Base-by-base conservation (phyloP, 2,888 invertebrate genomes). In the Xestia ashworthii region DNA sequence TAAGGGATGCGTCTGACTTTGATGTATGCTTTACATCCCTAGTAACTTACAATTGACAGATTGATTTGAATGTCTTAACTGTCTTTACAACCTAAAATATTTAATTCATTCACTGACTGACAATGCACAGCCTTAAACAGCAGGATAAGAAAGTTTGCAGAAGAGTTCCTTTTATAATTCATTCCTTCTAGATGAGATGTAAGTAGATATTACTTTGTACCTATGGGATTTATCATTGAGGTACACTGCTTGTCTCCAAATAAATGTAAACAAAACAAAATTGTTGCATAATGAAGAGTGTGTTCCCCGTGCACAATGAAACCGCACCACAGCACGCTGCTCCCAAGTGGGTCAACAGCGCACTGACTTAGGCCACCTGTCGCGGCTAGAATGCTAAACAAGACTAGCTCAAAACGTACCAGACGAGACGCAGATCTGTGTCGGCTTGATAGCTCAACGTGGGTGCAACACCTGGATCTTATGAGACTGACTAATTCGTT, bases 351-450 rank as follows among this genome's bases (percentile, higher is more conserved):
- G 89, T 88, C 89, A 88, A 85, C 89, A 85, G 82, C 73, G 83
- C 80, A 84, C 83, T 89, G 88, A 90, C 86, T 90, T 87, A 85
- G 86, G 78, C 89, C 90, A 91, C 89, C 91, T 91, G 91, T 89
- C 90, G 89, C 82, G 77, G 72, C 19, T 87, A 84, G 89, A 86
- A 90, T 89, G 83, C 86, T 89, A 88, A 90, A 89, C 90, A 90
- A 87, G 84, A 79, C 83, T 78, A 55, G 70, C 79, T 80, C 78
- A 68, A 62, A 83, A 76, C 69, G 69, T 72, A 71, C 78, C 48
- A 60, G 55, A 32, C 16, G 41, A 60, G 55, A 32, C 16, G 41
- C 60, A 76, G 38, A 55, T 44, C 16, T 41, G 78, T 41, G n/a
- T 38, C 44, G 22, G 48, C 38, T 48, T 85, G 60, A 48, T 69